Evolutionary conservation across 2,113 vertebrate genomes (phyloP).

Genomic region (Tachycineta bicolor): DNA sequence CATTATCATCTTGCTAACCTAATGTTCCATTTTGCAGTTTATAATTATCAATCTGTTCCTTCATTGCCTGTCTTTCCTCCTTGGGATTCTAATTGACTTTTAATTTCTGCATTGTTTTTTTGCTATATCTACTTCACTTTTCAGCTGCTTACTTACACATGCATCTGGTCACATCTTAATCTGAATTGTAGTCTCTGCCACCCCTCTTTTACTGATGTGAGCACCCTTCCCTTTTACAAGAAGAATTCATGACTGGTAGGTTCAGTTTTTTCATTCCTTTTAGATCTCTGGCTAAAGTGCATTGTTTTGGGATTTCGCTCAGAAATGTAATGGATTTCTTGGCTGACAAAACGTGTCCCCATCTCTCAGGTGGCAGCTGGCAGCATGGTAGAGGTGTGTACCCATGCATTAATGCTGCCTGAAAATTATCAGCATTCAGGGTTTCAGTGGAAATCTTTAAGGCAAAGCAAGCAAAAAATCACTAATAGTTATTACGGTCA

Average conservation of each 20-base stretch:
- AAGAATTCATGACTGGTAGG: slow-evolving; percentile 5
- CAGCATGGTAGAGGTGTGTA: neutral
- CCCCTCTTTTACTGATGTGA: neutral
- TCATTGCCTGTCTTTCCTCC: neutral
- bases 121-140: neutral
- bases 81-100: slow-evolving; percentile 18
- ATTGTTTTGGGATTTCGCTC: neutral
- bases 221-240: neutral
- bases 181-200: neutral
- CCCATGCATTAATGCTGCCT: neutral
- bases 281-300: neutral
- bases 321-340: neutral
- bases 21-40: neutral
- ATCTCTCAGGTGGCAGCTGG: neutral
- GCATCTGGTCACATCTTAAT: neutral
- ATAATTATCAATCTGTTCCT: slow-evolving; percentile 9
- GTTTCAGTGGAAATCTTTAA: neutral
- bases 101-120: slow-evolving; percentile 21
- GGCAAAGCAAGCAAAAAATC: neutral
- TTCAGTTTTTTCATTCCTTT: neutral
- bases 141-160: neutral
- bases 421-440: neutral
- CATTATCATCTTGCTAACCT: neutral
- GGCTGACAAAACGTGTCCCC: neutral
- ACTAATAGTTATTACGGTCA: neutral